A percentile compares a stretch with the other conserved stretches of the same genome.
Evolutionary conservation across 2,888 invertebrate species (phyloP).

Genomic region (Terebella lapidaria): DNA sequence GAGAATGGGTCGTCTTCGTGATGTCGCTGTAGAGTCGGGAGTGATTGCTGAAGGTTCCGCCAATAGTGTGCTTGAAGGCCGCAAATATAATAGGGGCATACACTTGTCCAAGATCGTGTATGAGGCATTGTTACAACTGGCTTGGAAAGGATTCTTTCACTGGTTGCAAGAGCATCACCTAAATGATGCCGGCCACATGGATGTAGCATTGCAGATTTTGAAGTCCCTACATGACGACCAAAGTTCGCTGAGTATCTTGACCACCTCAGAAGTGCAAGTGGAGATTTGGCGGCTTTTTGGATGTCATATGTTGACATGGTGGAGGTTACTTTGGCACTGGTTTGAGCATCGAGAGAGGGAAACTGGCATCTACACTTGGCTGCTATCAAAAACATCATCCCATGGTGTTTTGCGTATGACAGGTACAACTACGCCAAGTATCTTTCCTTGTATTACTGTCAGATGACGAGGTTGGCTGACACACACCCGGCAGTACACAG

Average conservation of each 20-base stretch:
- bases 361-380: slow-evolving; percentile 24
- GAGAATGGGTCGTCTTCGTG: slow-evolving; percentile 24
- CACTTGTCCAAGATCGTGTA: slow-evolving; percentile 24
- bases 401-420: slow-evolving; percentile 29
- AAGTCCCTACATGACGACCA: too few species aligned
- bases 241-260: too few species aligned
- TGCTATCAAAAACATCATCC: slow-evolving; percentile 21
- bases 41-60: slow-evolving; percentile 26
- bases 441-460: slow-evolving; percentile 16
- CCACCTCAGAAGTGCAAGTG: neutral
- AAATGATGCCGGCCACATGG: too few species aligned
- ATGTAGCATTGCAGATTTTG: too few species aligned
- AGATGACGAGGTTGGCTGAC: too few species aligned
- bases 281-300: slow-evolving; percentile 22
- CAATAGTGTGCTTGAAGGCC: slow-evolving; percentile 18
- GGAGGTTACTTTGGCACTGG: slow-evolving; percentile 12
- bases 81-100: slow-evolving; percentile 15
- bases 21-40: slow-evolving; percentile 24
- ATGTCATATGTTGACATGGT: slow-evolving; percentile 28
- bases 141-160: neutral
- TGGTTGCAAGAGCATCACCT: neutral
- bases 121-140: slow-evolving; percentile 22
- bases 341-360: slow-evolving; percentile 23
- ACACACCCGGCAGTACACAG: too few species aligned
- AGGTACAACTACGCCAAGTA: slow-evolving; percentile 27